Evolutionary conservation across 2,113 vertebrate species (phyloP), one percentile per base, ranked within the genome.

Genomic region (Colossoma macropomum): DNA sequence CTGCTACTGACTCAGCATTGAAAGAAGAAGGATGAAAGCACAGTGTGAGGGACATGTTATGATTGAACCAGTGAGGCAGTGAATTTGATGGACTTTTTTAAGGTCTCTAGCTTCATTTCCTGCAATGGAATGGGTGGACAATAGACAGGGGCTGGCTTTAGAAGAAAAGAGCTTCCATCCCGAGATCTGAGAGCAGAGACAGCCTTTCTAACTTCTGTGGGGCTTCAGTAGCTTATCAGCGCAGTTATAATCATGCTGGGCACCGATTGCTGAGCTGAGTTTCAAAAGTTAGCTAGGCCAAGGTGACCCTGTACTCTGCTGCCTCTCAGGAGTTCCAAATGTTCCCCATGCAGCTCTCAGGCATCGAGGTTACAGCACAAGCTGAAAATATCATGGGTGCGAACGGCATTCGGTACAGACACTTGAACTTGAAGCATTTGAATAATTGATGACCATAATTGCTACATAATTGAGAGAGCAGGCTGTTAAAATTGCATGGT

Each of bases 241-340:
- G 10, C 32, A 27, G 25, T 66, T 56, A 28, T 65, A 52, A 48
- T 70, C 62, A 77, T 45, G 12, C 63, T 45, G 34, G 75, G 74
- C 66, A 54, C 59, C 50, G 17, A n/a, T 73, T 72, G 50, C 68
- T 56, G 71, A 27, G 38, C 72, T 54, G 23, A 52, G 80, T 75
- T 82, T 82, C 13, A 25, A 75, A 82, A 66, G 65, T 75, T 73
- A 77, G 25, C 82, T 77, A 15, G 78, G 79, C 75, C 79, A 86
- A 86, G 85, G 85, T 86, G 82, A 86, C 85, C 82, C 77, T 80
- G 59, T 69, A 11, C 69, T 81, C 41, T 78, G 41, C 16, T 41
- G 30, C 60, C 74, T 84, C 82, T 65, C 50, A 52, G 34, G 69
- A 74, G 59, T 45, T 52, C 3, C 1, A 45, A 28, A 77, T 72